phyloP scores from a whole-genome alignment of 2,797 vertebrate genomes.

The Glossophaga mutica region DNA sequence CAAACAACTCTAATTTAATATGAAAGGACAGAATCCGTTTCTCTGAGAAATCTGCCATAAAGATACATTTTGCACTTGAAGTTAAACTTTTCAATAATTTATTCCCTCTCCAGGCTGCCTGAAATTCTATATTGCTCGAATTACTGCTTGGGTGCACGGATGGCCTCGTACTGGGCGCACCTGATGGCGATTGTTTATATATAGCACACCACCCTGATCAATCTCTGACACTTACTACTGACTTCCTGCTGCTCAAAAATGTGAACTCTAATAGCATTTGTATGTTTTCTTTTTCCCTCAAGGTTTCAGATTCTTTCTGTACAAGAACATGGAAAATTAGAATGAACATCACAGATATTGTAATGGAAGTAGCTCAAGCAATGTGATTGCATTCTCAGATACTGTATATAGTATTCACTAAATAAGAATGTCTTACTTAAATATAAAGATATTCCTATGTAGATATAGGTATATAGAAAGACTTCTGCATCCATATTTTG shows the following conservation, averaged over 20 bases:
- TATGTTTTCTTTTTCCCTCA: constrained; percentile 80
- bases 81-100: constrained; percentile 75
- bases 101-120: constrained; percentile 58
- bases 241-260: constrained; percentile 81
- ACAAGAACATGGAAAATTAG: constrained; percentile 80
- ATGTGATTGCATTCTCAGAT: constrained; percentile 61
- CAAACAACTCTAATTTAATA: constrained; percentile 24
- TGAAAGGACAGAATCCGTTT: neutral
- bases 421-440: neutral
- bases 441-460: neutral
- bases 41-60: constrained; percentile 52
- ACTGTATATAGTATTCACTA: neutral
- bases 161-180: constrained; percentile 62
- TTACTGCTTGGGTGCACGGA: constrained; percentile 52
- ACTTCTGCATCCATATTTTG: neutral
- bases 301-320: constrained; percentile 77
- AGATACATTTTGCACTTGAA: constrained; percentile 52
- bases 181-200: constrained; percentile 77
- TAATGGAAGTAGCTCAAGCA: constrained; percentile 63
- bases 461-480: neutral
- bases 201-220: constrained; percentile 78
- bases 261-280: constrained; percentile 81
- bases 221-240: constrained; percentile 82
- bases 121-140: constrained; percentile 68
- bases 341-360: constrained; percentile 67